A percentile compares a stretch with the other conserved stretches of the same genome.
phyloP scores from a whole-genome alignment of 1,140 invertebrate genomes.

The Hyphantria cunea region DNA sequence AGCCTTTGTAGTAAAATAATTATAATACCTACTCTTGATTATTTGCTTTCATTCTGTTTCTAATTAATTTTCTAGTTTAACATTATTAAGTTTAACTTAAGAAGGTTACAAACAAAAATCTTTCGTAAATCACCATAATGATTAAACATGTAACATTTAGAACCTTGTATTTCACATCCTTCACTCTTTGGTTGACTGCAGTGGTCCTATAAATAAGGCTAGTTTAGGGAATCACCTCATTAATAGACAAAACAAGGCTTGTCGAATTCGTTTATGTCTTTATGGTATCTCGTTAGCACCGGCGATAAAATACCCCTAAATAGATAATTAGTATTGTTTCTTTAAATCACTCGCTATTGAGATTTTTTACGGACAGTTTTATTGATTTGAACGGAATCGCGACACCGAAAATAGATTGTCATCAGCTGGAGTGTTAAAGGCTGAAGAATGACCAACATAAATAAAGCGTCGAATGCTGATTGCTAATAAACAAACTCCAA shows the following conservation, averaged over 20 bases:
- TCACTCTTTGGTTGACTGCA: conserved; percentile 33
- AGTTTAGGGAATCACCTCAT: conserved; percentile 49
- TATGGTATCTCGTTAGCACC: conserved; percentile 70
- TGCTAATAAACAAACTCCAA: conserved; percentile 69
- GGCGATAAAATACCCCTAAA: conserved; percentile 67
- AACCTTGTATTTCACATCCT: conserved; percentile 44
- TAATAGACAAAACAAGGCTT: conserved; percentile 58
- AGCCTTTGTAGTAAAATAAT: too few species aligned
- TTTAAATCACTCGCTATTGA: conserved; percentile 32
- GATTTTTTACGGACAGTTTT: conserved; percentile 40
- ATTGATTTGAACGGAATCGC: conserved; percentile 26
- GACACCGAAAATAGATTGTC: conserved; percentile 35
- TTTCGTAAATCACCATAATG: conserved; percentile 29
- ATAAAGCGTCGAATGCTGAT: conserved; percentile 63
- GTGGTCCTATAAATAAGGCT: conserved; percentile 53
- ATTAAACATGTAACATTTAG: conserved; percentile 49
- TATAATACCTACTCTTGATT: too few species aligned
- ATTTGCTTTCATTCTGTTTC: too few species aligned
- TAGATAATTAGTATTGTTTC: conserved; percentile 75
- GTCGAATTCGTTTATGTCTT: conserved; percentile 65
- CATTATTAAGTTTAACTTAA: too few species aligned
- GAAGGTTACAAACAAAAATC: too few species aligned
- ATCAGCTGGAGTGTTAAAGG: conserved; percentile 39
- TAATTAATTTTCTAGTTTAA: too few species aligned
- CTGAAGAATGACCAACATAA: conserved; percentile 55